Base-by-base conservation (phyloP, 2,113 vertebrate genomes). In the Lepus timidus region DNA sequence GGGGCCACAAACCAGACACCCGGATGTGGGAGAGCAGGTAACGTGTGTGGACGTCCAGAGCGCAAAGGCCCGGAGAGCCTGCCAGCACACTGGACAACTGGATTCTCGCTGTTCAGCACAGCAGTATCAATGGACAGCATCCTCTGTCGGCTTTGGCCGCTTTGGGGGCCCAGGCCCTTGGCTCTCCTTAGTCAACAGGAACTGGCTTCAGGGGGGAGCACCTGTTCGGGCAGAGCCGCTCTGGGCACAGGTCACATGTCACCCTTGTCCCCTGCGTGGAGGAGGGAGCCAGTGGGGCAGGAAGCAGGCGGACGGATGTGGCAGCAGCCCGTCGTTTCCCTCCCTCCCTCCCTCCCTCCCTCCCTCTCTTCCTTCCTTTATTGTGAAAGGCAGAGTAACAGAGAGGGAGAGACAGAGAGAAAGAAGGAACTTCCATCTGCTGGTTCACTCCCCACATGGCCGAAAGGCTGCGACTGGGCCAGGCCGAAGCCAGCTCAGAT, bases 1-100 rank as follows among this genome's bases (percentile, higher is more conserved):
- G 0, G 36, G 79, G 84, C 67, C 33, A 36, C 67, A 68, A 76
- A 61, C 29, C 83, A 75, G 91, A 96, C 82, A 44, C 81, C 80
- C 81, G 73, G 88, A 91, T 25, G 82, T 65, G 85, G 82, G 64
- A 11, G 29, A n/a, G 78, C 39, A 65, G 88, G 62, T 12, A n/a
- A 9, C 0, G 58, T 4, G 6, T 6, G 0, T 11, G 19, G 61
- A 64, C 25, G 19, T 3, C 44, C 44, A 44, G 44, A 44, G 44
- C 3, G 39, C 14, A 19, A 49, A 39, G 82, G 44, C 55, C 44
- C 5, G 1, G 6, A 25, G 3, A 25, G 88, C 62, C 62, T 19
- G 9, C 9, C 5, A 9, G 1, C 1, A 17, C 52, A 4, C 0
- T 11, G 55, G 74, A 14, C 49, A 29, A 16, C 65, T 3, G 11